These are phyloP conservation scores for Euzetes globulus DNA, from an alignment of 2,888 invertebrate species.

Conservation along the genomic window DNA sequence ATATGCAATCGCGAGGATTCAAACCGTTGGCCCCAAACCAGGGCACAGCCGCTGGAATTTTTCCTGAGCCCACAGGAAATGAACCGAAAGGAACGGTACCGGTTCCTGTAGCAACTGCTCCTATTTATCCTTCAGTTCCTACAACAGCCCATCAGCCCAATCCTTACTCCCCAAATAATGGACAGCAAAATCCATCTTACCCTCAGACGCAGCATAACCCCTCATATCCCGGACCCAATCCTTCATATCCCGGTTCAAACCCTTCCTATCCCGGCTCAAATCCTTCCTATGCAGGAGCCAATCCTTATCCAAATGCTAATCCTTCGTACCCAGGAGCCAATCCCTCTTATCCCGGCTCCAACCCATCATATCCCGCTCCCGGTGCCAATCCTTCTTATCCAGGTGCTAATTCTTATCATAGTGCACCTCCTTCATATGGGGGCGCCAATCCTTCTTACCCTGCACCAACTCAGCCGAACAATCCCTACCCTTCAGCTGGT, in stretches of 20 bases:
- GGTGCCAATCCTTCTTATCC: too few species aligned
- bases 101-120: neutral
- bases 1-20: slow-evolving; percentile 29
- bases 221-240: neutral
- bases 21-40: slow-evolving; percentile 17
- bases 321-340: too few species aligned
- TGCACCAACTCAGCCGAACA: neutral
- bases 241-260: neutral
- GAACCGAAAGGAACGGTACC: neutral
- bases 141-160: neutral
- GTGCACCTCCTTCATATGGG: too few species aligned
- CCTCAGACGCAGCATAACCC: neutral
- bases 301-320: too few species aligned
- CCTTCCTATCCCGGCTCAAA: too few species aligned
- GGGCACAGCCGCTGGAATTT: neutral
- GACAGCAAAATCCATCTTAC: neutral
- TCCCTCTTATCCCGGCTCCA: too few species aligned
- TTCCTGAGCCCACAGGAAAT: slow-evolving; percentile 4
- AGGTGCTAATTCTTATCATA: neutral
- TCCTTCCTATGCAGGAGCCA: too few species aligned
- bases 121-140: slow-evolving; percentile 26
- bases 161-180: neutral
- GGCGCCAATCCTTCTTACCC: neutral
- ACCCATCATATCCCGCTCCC: too few species aligned
- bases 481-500: neutral